Base-by-base conservation (phyloP, 2,888 invertebrate genomes). In the Meta bourneti region DNA sequence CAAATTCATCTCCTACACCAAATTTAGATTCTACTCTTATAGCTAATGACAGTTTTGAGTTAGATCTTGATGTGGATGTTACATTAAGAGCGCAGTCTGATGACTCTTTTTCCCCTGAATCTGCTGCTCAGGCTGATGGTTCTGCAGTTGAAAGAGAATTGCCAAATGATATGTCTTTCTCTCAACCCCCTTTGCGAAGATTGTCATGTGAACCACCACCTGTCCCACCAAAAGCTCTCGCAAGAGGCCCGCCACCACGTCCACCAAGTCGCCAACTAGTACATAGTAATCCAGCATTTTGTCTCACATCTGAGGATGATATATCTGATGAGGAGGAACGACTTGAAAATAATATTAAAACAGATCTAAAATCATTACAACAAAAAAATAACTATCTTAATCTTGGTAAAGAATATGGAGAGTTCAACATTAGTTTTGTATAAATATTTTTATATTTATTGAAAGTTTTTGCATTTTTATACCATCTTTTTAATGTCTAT, bases 141-240 rank as follows among this genome's bases (percentile, higher is more conserved):
- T 75, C 83, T 8, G 34, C 92, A 5, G 20, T 91, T 34, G 89
- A 90, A 72, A 85, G 84, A 84, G 93, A 93, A 19, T 72, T 88
- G 49, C 74, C 91, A 16, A 82, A 80, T 77, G 89, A 89, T 34
- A 71, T 69, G 52, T 78, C 89, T 7, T 91, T 85, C 70, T 81
- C 83, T 13, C 90, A 90, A 34, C 70, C 85, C 19, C 87, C 89
- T 72, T 48, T 87, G 19, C 81, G 93, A 48, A 72, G 92, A 81
- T 80, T 93, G 54, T 92, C 83, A 20, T 87, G 74, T 83, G 90
- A 89, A 81, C 97, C 97, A 71, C 97, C 97, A 0, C 97, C 97
- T 6, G 95, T 97, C 93, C 97, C 97, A 48, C 97, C 97, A 34
- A 97, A 97, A 95, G 97, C 97, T 51, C 54, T 84, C 34, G 79